Evolutionary conservation across 2,797 vertebrate genomes (phyloP).

Genomic region (Pitangus sulphuratus): DNA sequence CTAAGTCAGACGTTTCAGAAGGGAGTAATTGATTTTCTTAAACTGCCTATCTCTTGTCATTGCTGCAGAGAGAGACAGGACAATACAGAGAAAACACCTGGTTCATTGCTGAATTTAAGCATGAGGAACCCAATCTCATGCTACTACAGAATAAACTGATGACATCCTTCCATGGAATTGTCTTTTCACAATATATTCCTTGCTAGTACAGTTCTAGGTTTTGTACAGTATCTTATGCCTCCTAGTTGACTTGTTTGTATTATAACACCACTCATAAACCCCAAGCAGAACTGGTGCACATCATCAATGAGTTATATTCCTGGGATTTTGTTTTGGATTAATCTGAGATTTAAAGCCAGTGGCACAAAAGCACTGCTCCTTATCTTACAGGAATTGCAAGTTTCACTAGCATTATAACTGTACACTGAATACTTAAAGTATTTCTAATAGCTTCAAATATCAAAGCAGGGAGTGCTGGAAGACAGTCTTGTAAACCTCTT

Average conservation of each 20-base stretch:
- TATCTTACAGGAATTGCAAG: background rate
- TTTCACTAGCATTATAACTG: background rate
- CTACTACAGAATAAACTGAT: background rate
- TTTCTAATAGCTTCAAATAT: background rate
- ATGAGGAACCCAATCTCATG: background rate
- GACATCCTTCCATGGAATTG: background rate
- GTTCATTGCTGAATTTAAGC: background rate
- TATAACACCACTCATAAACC: background rate
- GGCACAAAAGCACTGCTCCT: background rate
- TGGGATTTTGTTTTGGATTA: background rate
- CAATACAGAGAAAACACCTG: background rate
- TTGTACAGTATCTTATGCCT: background rate
- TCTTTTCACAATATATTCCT: background rate
- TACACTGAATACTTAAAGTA: background rate
- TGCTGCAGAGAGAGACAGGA: background rate
- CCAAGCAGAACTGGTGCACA: background rate
- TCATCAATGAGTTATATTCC: background rate
- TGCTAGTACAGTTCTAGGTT: background rate
- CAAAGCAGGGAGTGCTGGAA: background rate
- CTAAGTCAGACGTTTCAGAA: background rate
- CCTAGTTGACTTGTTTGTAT: background rate
- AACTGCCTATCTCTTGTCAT: background rate
- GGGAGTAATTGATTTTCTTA: background rate
- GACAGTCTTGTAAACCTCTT: background rate
- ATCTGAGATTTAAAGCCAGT: background rate